These are phyloP conservation scores for Mythimna albipuncta DNA, from an alignment of 2,888 invertebrate genomes.

Conservation along the genomic window DNA sequence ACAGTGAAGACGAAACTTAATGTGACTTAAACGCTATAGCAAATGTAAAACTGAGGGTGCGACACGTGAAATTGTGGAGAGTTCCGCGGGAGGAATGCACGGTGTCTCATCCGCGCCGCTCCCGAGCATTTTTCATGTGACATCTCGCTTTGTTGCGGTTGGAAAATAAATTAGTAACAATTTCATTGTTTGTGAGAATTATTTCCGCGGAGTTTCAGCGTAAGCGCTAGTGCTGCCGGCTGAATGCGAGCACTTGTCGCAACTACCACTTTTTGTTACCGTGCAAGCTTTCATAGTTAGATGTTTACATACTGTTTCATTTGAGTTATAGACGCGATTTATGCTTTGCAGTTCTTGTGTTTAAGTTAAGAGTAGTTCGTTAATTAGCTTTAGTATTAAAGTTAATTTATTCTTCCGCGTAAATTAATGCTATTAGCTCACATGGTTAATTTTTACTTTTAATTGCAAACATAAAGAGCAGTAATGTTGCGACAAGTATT, in stretches of 20 bases:
- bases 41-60: constrained; percentile 82
- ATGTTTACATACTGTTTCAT: constrained; percentile 53
- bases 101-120: constrained; percentile 81
- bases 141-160: constrained; percentile 90
- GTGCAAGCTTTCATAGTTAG: constrained; percentile 56
- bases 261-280: constrained; percentile 62
- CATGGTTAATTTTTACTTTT: not conserved
- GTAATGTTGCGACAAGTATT: not conserved
- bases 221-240: constrained; percentile 59
- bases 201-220: constrained; percentile 74
- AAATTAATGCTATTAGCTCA: not conserved
- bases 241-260: constrained; percentile 63
- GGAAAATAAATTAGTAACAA: constrained; percentile 90
- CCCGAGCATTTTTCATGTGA: constrained; percentile 89
- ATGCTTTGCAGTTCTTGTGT: constrained; percentile 34
- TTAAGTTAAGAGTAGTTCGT: constrained; percentile 15
- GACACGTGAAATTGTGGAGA: constrained; percentile 81
- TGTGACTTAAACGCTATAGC: constrained; percentile 84
- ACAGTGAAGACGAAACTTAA: constrained; percentile 81
- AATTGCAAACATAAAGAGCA: no score
- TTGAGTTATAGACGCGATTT: constrained; percentile 45
- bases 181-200: constrained; percentile 89
- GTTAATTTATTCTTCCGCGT: constrained; percentile 15
- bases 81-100: constrained; percentile 84
- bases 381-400: constrained; percentile 28